Evolutionary conservation across 2,888 invertebrate species (phyloP).

Genomic region (Ashinkailepas kermadecensis): DNA sequence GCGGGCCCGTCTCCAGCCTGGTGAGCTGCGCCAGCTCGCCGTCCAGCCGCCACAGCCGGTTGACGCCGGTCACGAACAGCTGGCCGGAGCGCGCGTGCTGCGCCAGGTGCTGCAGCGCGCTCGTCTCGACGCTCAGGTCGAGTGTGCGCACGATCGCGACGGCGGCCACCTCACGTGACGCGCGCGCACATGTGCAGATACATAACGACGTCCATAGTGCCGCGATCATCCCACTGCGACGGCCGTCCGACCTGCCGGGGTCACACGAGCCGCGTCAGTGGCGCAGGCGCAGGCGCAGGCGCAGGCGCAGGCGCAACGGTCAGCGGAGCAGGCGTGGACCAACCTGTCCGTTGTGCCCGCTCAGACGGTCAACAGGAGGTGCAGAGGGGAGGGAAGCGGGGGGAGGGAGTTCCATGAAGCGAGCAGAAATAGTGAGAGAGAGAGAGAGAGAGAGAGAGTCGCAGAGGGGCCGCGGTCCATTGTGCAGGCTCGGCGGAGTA

Average conservation of each 20-base stretch:
- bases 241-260: background rate
- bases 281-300: too few relatives aligned
- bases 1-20: slow-evolving; percentile 66
- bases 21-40: slow-evolving; percentile 26
- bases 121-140: background rate
- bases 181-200: slow-evolving; percentile 17
- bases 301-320: too few relatives aligned
- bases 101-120: slow-evolving; percentile 28
- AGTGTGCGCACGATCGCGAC: background rate
- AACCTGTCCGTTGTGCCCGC: too few relatives aligned
- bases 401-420: too few relatives aligned
- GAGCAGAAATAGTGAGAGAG: too few relatives aligned
- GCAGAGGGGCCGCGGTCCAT: too few relatives aligned
- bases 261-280: too few relatives aligned
- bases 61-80: slow-evolving; percentile 32
- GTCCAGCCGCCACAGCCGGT: slow-evolving; percentile 31
- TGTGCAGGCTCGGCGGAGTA: too few relatives aligned
- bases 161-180: background rate
- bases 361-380: too few relatives aligned
- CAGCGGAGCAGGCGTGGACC: too few relatives aligned
- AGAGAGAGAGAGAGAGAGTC: too few relatives aligned
- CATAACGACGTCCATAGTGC: slow-evolving; percentile 1
- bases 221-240: background rate
- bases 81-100: slow-evolving; percentile 29
- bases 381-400: too few relatives aligned